These are phyloP conservation scores for Alosa sapidissima DNA, from an alignment of 2,797 vertebrate species.

Conservation along the genomic window DNA sequence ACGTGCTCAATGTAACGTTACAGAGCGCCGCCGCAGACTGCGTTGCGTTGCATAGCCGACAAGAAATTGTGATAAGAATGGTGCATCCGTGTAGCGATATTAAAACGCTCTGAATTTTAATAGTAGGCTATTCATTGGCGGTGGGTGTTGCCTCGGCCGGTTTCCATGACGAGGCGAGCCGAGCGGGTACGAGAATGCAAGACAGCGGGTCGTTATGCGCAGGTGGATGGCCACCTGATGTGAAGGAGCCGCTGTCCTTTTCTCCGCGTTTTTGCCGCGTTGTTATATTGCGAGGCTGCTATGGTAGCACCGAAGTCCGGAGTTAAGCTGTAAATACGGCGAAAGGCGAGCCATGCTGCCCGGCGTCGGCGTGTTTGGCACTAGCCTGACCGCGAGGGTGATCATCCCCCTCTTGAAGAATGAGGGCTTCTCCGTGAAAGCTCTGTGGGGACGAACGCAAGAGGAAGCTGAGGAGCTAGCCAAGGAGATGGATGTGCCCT, in stretches of 20 bases:
- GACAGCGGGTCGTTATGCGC: conserved; percentile 59
- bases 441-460: conserved; percentile 94
- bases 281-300: conserved; percentile 39
- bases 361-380: conserved; percentile 97
- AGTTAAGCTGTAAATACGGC: conserved; percentile 42
- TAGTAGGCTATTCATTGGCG: background rate
- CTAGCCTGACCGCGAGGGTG: conserved; percentile 91
- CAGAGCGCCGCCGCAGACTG: conserved; percentile 9
- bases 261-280: conserved; percentile 36
- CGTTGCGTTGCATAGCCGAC: conserved; percentile 14
- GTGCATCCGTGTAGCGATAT: conserved; percentile 4
- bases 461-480: conserved; percentile 98
- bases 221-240: conserved; percentile 77
- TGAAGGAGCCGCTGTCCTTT: conserved; percentile 11
- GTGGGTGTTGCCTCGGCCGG: conserved; percentile 4
- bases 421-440: conserved; percentile 93
- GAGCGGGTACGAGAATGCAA: conserved; percentile 57
- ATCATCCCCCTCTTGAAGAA: conserved; percentile 94
- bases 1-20: conserved; percentile 1
- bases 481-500: conserved; percentile 95
- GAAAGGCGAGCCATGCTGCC: conserved; percentile 87
- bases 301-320: conserved; percentile 41
- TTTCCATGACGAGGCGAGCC: conserved; percentile 23
- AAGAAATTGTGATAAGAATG: conserved; percentile 23
- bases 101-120: conserved; percentile 9